phyloP scores from a whole-genome alignment of 2,797 vertebrate species.

The Xenops minutus region DNA sequence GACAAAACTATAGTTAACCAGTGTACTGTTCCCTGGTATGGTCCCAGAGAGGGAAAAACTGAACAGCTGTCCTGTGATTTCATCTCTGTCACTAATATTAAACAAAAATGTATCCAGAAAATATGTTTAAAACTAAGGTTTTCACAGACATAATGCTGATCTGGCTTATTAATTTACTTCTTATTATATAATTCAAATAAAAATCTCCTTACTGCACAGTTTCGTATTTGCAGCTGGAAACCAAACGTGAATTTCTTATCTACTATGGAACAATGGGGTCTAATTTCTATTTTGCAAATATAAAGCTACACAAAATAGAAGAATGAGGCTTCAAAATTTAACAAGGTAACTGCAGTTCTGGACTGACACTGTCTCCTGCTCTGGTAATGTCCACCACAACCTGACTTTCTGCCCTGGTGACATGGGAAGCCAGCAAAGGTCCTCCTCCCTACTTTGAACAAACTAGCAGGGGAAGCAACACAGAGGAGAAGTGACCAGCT shows the following conservation, averaged over 20 bases:
- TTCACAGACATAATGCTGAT: background rate
- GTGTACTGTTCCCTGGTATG: background rate
- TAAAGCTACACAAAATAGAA: background rate
- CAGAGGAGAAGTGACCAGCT: accelerated
- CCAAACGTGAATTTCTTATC: background rate
- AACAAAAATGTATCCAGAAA: background rate
- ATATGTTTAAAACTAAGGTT: background rate
- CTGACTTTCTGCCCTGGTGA: background rate
- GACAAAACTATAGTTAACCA: background rate
- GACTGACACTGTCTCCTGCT: background rate
- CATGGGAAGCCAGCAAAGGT: background rate
- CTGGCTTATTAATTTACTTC: background rate
- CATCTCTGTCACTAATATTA: background rate
- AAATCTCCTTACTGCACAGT: background rate
- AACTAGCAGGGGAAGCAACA: background rate
- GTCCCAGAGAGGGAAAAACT: background rate
- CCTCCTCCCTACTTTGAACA: background rate
- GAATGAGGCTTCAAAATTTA: background rate
- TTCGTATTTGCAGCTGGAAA: background rate
- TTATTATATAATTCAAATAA: background rate
- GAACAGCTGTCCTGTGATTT: background rate
- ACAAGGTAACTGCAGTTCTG: background rate
- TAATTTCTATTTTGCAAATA: background rate
- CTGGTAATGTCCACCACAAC: background rate
- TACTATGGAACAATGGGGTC: background rate